These are phyloP conservation scores for Bungarus multicinctus DNA, from an alignment of 2,113 vertebrate genomes.

Conservation along the genomic window DNA sequence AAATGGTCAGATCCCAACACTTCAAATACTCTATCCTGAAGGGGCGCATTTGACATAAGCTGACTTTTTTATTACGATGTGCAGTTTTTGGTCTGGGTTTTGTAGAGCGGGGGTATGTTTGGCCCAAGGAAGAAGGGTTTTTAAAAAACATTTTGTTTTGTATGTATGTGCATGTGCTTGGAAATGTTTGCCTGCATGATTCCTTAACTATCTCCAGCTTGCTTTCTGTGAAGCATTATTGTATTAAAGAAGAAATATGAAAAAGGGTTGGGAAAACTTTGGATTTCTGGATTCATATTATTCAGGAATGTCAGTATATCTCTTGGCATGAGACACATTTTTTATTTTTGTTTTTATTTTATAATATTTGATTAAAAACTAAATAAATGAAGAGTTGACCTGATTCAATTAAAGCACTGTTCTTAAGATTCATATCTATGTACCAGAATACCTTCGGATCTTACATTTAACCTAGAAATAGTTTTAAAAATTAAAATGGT, in stretches of 20 bases:
- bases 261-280: not conserved
- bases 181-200: not conserved
- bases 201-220: not conserved
- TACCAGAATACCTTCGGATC: not conserved
- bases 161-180: not conserved
- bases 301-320: not conserved
- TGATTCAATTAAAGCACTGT: not conserved
- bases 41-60: not conserved
- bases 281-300: not conserved
- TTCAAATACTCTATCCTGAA: not conserved
- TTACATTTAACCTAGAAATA: not conserved
- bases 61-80: not conserved
- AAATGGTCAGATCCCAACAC: not conserved
- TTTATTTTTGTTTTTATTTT: not conserved
- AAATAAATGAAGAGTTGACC: not conserved
- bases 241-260: not conserved
- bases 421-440: not conserved
- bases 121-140: not conserved
- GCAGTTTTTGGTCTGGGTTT: not conserved
- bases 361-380: not conserved
- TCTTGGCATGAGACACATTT: not conserved
- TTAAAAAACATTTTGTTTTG: not conserved
- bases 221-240: not conserved
- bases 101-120: not conserved
- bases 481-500: not conserved